A percentile compares a stretch with the other conserved stretches of the same genome.
These are phyloP conservation scores for Halichoerus grypus DNA, from an alignment of 2,113 vertebrate species.

Conservation along the genomic window DNA sequence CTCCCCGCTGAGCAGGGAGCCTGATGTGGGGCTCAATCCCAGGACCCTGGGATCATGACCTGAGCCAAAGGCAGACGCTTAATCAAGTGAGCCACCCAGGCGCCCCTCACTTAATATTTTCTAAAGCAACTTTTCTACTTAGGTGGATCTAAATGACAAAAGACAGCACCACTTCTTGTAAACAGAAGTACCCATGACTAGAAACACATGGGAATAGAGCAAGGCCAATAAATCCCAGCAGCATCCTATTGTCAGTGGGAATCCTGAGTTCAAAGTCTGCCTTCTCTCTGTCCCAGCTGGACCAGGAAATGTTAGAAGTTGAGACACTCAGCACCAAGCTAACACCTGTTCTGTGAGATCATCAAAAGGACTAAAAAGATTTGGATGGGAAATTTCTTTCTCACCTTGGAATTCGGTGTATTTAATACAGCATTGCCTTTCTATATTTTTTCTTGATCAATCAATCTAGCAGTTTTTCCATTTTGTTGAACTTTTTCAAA, in stretches of 20 bases:
- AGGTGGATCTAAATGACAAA: background rate
- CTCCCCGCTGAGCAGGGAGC: background rate
- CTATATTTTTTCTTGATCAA: background rate
- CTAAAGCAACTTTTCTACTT: background rate
- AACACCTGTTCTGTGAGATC: background rate
- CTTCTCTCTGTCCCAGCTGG: background rate
- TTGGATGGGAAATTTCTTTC: background rate
- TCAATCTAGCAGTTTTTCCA: background rate
- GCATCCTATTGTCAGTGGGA: too few relatives aligned
- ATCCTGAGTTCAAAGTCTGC: background rate
- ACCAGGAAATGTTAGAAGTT: background rate
- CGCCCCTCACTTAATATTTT: background rate
- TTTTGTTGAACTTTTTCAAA: background rate
- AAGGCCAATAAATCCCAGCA: rapidly evolving
- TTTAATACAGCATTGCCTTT: background rate
- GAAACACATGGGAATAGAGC: rapidly evolving
- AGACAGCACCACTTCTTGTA: background rate
- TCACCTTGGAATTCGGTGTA: background rate
- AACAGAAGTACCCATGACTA: background rate
- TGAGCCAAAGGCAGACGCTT: background rate
- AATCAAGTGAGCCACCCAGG: background rate
- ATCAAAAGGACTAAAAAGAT: background rate
- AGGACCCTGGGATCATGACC: background rate
- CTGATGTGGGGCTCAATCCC: background rate
- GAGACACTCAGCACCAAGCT: background rate